Evolutionary conservation across 2,113 vertebrate species (phyloP), one percentile per base, ranked within the genome.

Genomic region (Macrotis lagotis): DNA sequence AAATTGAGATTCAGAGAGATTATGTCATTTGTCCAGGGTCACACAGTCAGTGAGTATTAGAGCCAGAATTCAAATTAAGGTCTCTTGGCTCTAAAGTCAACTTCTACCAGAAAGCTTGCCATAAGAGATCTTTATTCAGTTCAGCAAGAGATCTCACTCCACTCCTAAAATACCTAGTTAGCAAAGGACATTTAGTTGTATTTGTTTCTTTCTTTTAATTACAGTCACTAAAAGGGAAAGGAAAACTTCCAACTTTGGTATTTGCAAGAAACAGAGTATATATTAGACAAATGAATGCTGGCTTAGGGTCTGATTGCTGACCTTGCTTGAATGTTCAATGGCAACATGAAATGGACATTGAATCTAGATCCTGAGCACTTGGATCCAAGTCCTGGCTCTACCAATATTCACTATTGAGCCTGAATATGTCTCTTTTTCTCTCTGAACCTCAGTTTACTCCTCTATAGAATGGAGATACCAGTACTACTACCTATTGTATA

Each of bases 231-330:
- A 50, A 88, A 93, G 94, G 94, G 96, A 97, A 93, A 96, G 96
- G 96, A 95, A 91, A 96, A 94, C 93, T 94, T 97, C 88, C 96
- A 95, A 31, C 91, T 50, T 96, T 96, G 95, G 94, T 96, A 96
- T 96, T 95, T 96, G 51, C 95, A 91, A 49, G 55, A 92, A 89
- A 51, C 88, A 22, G n/a, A 94, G 90, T 55, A 94, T 31, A 92
- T 90, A 94, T 1, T 25, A 88, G 14, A 52, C 6, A 50, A 26
- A 83, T 22, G 3, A 53, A 52, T 52, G 16, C 66, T 48, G 2
- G 44, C 31, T 83, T 52, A 53, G 93, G 49, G 94, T 89, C 25
- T 28, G 48, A 25, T 49, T 89, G n/a, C 88, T 49, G 48, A 1
- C 88, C 3, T 49, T 48, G 47, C 25, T 31, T 48, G 25, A 49